Evolutionary conservation across 92 coral and sea anemone genomes (phyloP).

Genomic region (Muricea muricata): DNA sequence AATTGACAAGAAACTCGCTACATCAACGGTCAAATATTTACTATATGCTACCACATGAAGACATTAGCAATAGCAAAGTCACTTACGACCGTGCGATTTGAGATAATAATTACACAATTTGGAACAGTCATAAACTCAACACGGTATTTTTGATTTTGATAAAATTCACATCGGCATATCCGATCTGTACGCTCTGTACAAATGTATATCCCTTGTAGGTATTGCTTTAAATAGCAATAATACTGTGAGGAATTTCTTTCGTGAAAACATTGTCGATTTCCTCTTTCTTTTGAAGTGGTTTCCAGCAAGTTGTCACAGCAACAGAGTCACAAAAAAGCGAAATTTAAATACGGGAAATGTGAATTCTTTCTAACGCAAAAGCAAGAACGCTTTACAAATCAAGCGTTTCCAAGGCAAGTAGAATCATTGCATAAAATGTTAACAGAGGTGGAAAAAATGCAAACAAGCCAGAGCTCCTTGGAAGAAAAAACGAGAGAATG

Average conservation of each 20-base stretch:
- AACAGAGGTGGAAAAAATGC: neutral
- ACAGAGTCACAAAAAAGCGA: neutral
- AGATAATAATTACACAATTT: neutral
- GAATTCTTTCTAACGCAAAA: neutral
- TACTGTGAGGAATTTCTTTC: neutral
- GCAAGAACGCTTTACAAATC: slow-evolving; percentile 9
- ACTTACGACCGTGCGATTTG: neutral
- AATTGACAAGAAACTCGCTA: neutral
- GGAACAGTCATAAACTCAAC: neutral
- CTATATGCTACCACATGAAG: neutral
- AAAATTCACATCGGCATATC: too few species aligned
- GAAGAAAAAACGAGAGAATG: neutral
- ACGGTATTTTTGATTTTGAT: too few species aligned
- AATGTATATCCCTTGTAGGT: too few species aligned
- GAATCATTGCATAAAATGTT: neutral
- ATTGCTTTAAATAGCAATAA: neutral
- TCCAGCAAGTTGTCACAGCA: slow-evolving; percentile 31
- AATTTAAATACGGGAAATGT: neutral
- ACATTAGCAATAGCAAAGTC: neutral
- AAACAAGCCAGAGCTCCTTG: neutral
- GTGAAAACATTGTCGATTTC: neutral
- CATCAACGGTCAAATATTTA: neutral
- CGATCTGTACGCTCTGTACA: too few species aligned
- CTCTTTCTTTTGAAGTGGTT: slow-evolving; percentile 3
- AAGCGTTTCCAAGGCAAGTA: neutral